Conservation (phyloP, 2,113 vertebrate genomes). For the Colaptes auratus region DNA sequence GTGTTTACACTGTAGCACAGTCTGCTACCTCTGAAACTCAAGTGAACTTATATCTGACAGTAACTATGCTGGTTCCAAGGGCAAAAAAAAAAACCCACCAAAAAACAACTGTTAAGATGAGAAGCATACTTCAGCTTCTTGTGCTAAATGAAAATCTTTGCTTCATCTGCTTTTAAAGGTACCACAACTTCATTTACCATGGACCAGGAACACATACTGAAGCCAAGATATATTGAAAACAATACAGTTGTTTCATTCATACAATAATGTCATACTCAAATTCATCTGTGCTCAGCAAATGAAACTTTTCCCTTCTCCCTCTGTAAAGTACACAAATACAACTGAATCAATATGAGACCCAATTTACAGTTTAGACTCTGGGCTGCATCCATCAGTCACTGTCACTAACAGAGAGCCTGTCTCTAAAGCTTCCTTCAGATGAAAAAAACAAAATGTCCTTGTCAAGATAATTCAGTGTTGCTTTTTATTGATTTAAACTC, state of each 20-base stretch:
- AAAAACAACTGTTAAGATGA: neutral
- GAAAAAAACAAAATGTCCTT: neutral
- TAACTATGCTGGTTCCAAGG: slow-evolving; percentile 2
- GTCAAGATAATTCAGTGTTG: neutral
- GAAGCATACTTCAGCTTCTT: neutral
- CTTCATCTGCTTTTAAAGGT: slow-evolving; percentile 40
- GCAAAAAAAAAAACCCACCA: neutral
- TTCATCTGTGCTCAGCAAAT: neutral
- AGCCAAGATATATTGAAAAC: neutral
- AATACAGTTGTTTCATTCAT: neutral
- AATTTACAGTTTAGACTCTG: neutral
- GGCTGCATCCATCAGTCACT: neutral
- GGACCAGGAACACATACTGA: neutral
- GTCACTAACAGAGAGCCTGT: neutral
- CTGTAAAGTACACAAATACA: neutral
- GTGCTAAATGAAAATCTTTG: neutral
- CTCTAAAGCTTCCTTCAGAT: neutral
- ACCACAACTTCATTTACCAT: neutral
- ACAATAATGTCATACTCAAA: neutral
- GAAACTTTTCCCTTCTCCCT: neutral
- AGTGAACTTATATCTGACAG: slow-evolving; percentile 14
- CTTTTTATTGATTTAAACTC: neutral
- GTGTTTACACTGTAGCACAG: slow-evolving; percentile 64
- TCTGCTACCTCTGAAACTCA: slow-evolving; percentile 53
- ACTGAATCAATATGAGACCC: neutral